These are phyloP conservation scores for Probosciger aterrimus DNA, from an alignment of 2,113 vertebrate species.

Conservation along the genomic window DNA sequence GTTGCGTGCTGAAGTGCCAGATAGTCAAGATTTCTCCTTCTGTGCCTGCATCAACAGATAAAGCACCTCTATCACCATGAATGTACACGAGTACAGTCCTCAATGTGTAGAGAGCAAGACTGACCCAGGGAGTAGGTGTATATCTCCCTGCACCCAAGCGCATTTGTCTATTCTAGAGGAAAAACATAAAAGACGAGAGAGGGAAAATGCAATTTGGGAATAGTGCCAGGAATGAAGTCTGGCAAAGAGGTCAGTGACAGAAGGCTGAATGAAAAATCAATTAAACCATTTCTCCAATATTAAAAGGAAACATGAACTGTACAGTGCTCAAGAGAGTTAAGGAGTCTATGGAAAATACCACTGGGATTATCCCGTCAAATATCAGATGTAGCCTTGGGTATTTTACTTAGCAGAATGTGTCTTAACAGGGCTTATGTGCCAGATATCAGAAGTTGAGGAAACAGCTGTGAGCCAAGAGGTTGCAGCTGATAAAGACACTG, in stretches of 20 bases:
- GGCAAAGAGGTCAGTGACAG: background rate
- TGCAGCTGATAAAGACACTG: conserved; percentile 12
- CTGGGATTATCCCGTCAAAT: conserved; percentile 44
- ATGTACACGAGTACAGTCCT: background rate
- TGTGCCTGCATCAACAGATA: background rate
- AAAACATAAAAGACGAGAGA: background rate
- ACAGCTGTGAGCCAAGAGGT: background rate
- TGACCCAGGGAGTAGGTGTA: background rate
- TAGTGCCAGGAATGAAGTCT: background rate
- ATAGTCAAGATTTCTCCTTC: background rate
- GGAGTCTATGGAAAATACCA: background rate
- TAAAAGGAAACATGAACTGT: background rate
- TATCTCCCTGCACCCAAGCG: background rate
- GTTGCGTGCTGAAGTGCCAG: background rate
- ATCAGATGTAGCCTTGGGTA: conserved; percentile 32
- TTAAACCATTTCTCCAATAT: background rate
- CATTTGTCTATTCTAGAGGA: background rate
- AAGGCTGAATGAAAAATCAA: conserved; percentile 27
- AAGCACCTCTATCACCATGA: background rate
- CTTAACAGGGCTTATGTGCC: background rate
- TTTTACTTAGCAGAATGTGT: conserved; percentile 27
- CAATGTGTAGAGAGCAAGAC: background rate
- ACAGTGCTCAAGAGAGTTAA: background rate
- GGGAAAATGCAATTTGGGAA: background rate
- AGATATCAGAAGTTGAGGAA: conserved; percentile 12